Conservation (phyloP, 2,888 invertebrate species). For the Drosophila atripex region DNA sequence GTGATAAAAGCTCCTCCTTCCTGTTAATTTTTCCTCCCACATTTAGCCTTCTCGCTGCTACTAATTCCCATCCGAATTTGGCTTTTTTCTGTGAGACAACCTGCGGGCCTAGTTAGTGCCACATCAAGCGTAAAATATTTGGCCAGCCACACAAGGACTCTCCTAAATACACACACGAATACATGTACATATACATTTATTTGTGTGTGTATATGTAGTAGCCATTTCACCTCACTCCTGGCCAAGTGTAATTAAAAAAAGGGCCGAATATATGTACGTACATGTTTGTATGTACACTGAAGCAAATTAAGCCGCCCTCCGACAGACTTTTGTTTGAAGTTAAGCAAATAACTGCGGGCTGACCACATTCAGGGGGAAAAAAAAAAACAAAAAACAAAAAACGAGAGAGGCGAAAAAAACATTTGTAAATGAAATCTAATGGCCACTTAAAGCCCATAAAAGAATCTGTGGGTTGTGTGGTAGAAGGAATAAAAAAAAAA, state of each 20-base stretch:
- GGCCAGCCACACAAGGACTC: conserved; percentile 41
- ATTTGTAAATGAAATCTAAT: conserved; percentile 40
- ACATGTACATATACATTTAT: background rate
- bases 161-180: conserved; percentile 10
- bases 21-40: background rate
- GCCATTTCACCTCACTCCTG: background rate
- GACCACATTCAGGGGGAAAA: conserved; percentile 16
- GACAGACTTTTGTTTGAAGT: conserved; percentile 35
- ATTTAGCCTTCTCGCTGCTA: conserved; percentile 7
- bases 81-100: conserved; percentile 21
- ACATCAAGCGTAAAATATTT: conserved; percentile 60
- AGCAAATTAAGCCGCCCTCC: conserved; percentile 48
- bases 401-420: conserved; percentile 13
- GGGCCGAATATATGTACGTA: conserved; percentile 10
- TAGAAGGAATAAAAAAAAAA: background rate
- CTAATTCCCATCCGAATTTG: conserved; percentile 5
- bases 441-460: conserved; percentile 41
- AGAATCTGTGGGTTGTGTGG: conserved; percentile 19
- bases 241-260: conserved; percentile 54
- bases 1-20: background rate
- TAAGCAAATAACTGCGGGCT: conserved; percentile 40
- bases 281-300: conserved; percentile 3
- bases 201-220: background rate
- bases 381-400: background rate
- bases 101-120: conserved; percentile 45